These are phyloP conservation scores for Odocoileus virginianus DNA, from an alignment of 2,113 vertebrate species.

Conservation along the genomic window DNA sequence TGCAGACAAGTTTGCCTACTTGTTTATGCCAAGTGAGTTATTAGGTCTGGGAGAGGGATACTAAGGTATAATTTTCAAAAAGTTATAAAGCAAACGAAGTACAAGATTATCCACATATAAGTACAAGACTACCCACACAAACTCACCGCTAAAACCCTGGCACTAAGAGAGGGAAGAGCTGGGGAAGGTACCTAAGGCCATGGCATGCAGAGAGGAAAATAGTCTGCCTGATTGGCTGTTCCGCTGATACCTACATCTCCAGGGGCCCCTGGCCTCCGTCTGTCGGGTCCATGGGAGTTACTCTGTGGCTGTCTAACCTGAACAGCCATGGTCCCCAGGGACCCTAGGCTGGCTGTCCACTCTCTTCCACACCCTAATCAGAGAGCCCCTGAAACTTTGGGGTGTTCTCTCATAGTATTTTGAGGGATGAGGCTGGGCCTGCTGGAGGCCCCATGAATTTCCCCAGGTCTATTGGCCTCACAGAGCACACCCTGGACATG, in stretches of 20 bases:
- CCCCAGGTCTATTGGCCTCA: neutral
- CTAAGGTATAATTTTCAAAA: neutral
- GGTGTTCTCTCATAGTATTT: neutral
- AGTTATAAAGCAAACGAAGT: neutral
- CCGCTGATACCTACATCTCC: neutral
- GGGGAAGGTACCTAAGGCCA: neutral
- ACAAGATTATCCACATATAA: neutral
- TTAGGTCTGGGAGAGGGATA: neutral
- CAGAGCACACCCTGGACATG: neutral
- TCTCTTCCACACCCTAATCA: neutral
- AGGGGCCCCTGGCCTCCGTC: neutral
- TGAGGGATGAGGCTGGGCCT: neutral
- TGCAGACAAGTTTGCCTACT: neutral
- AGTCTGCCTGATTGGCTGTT: neutral
- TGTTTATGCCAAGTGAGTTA: neutral
- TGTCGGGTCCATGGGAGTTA: neutral
- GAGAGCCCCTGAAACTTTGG: neutral
- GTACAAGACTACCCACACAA: neutral
- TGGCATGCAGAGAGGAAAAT: rapidly evolving
- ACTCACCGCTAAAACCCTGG: too few species aligned
- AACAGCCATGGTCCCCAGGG: neutral
- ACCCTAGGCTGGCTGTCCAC: neutral
- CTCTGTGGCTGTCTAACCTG: neutral
- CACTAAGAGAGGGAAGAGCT: neutral
- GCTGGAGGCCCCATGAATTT: neutral